Percentiles rank a stretch among this genome's conserved stretches.
These are phyloP conservation scores for Crocallis elinguaria DNA, from an alignment of 2,888 invertebrate species.

Conservation along the genomic window DNA sequence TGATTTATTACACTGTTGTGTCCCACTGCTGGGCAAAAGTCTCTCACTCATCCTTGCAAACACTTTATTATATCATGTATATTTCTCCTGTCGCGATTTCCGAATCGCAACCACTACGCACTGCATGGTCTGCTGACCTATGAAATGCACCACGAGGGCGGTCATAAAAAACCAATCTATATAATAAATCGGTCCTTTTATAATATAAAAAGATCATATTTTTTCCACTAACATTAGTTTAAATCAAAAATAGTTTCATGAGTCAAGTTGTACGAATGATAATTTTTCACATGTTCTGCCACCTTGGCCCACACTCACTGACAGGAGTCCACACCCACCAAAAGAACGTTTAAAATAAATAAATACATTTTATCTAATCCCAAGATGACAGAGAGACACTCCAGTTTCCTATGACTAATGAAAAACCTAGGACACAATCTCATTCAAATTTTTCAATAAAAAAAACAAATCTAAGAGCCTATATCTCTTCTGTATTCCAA, in stretches of 20 bases:
- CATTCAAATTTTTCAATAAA: slow-evolving; percentile 15
- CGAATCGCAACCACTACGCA: no score
- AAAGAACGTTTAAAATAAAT: not conserved
- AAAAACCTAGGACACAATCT: slow-evolving; percentile 17
- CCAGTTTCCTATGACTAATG: slow-evolving; percentile 21
- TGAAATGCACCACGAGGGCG: no score
- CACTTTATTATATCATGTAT: no score
- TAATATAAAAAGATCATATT: not conserved
- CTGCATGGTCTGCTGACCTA: no score
- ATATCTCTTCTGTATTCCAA: not conserved
- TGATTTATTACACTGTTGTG: no score
- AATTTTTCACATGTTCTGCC: not conserved
- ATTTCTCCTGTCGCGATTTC: no score
- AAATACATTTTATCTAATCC: slow-evolving; percentile 2
- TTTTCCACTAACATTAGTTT: not conserved
- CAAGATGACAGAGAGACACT: slow-evolving; percentile 7
- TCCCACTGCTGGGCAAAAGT: no score
- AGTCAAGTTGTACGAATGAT: not conserved
- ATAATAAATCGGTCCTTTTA: no score
- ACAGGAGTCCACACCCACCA: not conserved
- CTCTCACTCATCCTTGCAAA: no score
- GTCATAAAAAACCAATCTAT: no score
- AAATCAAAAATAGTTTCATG: not conserved
- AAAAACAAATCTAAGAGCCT: not conserved
- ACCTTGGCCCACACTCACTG: slow-evolving; percentile 3